phyloP scores from a whole-genome alignment of 2,888 invertebrate genomes.

The Tenthredo amoena region DNA sequence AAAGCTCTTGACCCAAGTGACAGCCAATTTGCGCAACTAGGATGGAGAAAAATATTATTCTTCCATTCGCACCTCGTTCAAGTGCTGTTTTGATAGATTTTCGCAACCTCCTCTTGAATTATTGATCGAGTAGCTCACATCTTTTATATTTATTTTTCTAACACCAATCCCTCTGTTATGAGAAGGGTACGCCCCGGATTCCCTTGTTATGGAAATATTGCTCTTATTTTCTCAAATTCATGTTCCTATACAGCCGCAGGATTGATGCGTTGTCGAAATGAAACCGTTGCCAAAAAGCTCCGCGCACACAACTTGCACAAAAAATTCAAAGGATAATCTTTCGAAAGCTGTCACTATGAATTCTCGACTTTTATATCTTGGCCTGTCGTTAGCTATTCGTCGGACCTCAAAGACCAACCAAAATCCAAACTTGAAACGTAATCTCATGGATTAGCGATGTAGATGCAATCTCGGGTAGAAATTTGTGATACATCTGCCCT shows the following conservation, averaged over 20 bases:
- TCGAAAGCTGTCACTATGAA: background rate
- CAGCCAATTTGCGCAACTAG: slow-evolving; percentile 59
- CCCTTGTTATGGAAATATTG: slow-evolving; percentile 59
- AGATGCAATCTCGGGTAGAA: slow-evolving; percentile 61
- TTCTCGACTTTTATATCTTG: background rate
- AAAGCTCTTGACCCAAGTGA: slow-evolving; percentile 15
- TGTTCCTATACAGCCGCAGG: slow-evolving; percentile 3
- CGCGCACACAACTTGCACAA: background rate
- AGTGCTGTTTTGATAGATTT: slow-evolving; percentile 60
- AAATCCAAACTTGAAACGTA: slow-evolving; percentile 60
- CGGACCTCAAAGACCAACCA: background rate
- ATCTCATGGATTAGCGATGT: slow-evolving; percentile 71
- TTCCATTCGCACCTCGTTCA: slow-evolving; percentile 63
- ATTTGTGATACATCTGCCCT: slow-evolving; percentile 74
- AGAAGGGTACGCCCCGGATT: slow-evolving; percentile 45
- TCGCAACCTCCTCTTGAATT: slow-evolving; percentile 46
- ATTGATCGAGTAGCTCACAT: slow-evolving; percentile 54
- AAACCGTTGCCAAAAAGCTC: slow-evolving; percentile 13
- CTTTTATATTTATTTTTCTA: slow-evolving; percentile 61
- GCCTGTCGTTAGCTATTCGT: background rate
- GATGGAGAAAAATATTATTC: slow-evolving; percentile 70
- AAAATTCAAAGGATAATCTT: background rate
- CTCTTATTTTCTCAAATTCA: slow-evolving; percentile 28
- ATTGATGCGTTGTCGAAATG: background rate
- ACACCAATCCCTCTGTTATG: slow-evolving; percentile 54